Percentiles rank a stretch among this genome's conserved stretches.
phyloP scores from a whole-genome alignment of 2,113 vertebrate species.

The Prochilodus magdalenae region DNA sequence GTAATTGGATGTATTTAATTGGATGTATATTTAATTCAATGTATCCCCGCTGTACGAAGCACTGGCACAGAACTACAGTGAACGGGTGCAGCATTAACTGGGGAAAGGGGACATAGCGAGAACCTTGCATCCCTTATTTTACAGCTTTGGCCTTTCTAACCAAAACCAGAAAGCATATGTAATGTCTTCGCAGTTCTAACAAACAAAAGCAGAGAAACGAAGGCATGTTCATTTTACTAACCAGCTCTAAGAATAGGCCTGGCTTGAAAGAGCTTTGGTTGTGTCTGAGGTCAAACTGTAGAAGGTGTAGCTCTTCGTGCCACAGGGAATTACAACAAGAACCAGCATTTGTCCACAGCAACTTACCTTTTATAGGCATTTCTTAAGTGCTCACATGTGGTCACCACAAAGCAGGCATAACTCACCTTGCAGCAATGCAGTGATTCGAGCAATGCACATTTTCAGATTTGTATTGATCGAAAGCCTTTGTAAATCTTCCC shows the following conservation, averaged over 20 bases:
- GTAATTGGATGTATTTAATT: too few relatives aligned
- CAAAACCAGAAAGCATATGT: too few relatives aligned
- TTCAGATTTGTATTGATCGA: not conserved
- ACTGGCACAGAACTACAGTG: not conserved
- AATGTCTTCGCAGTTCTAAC: too few relatives aligned
- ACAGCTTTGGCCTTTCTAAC: too few relatives aligned
- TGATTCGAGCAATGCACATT: not conserved
- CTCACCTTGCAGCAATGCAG: conserved; percentile 4
- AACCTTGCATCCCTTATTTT: too few relatives aligned
- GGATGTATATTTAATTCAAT: too few relatives aligned
- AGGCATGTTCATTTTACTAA: too few relatives aligned
- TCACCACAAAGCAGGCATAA: conserved; percentile 5
- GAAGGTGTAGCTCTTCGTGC: not conserved
- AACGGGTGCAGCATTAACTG: not conserved
- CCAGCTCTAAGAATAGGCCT: too few relatives aligned
- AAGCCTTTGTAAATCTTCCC: conserved; percentile 1
- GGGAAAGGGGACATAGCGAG: not conserved
- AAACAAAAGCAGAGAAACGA: too few relatives aligned
- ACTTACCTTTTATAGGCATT: conserved; percentile 12
- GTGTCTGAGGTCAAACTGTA: not conserved
- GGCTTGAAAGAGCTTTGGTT: too few relatives aligned
- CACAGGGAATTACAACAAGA: conserved; percentile 1
- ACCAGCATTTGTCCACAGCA: not conserved
- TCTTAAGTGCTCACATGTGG: conserved; percentile 12
- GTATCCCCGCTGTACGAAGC: not conserved